phyloP scores from a whole-genome alignment of 2,113 vertebrate genomes.

The Tetrax tetrax region DNA sequence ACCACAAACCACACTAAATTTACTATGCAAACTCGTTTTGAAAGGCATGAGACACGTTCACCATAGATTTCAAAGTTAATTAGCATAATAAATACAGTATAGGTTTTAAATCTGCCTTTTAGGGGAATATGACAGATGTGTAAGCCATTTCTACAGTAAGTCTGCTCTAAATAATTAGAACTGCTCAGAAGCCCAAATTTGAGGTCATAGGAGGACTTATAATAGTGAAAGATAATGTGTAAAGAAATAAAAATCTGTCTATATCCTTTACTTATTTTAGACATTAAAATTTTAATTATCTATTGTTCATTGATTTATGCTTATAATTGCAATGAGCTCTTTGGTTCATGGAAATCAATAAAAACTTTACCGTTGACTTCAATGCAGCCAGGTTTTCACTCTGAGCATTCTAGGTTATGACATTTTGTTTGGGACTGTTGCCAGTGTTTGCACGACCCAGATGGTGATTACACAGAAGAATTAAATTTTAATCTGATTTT shows the following conservation, averaged over 20 bases:
- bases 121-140: constrained; percentile 64
- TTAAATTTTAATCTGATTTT: constrained; percentile 18
- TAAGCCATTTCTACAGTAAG: constrained; percentile 58
- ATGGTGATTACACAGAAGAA: neutral
- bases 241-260: neutral
- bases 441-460: neutral
- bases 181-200: constrained; percentile 46
- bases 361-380: neutral
- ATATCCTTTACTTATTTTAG: neutral
- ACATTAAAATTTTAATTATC: neutral
- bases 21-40: constrained; percentile 71
- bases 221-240: neutral
- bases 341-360: neutral
- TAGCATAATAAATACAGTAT: constrained; percentile 69
- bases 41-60: constrained; percentile 68
- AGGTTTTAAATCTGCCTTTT: constrained; percentile 64
- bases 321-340: neutral
- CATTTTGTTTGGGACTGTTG: neutral
- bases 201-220: constrained; percentile 46
- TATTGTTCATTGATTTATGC: neutral
- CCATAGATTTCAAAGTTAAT: constrained; percentile 69
- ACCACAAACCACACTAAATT: constrained; percentile 48
- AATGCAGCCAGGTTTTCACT: neutral
- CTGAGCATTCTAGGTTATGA: neutral
- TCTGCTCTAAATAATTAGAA: constrained; percentile 57